A percentile compares a stretch with the other conserved stretches of the same genome.
These are phyloP conservation scores for Strigamia transsilvanica DNA, from an alignment of 2,888 invertebrate genomes.

Conservation along the genomic window DNA sequence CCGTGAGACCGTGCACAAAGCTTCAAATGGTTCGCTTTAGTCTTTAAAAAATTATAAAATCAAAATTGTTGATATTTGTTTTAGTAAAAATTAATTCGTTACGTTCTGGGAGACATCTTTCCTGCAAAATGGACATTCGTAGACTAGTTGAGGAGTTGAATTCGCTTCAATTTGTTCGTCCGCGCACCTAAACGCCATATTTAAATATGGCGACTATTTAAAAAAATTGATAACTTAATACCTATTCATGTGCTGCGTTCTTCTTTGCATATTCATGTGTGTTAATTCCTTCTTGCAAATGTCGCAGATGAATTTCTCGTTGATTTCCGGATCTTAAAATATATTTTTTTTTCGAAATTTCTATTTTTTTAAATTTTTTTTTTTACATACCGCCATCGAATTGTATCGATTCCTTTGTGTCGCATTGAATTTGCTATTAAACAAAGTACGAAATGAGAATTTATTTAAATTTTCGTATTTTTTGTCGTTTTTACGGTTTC, in stretches of 20 bases:
- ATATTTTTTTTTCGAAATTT: no score
- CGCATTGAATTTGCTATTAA: no score
- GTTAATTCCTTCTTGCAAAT: background rate
- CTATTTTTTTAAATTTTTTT: no score
- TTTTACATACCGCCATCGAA: no score
- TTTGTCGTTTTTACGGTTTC: background rate
- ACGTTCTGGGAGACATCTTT: background rate
- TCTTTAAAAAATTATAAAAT: conserved; percentile 55
- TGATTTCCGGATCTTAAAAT: no score
- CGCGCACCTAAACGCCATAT: background rate
- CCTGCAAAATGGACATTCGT: background rate
- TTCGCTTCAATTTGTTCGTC: background rate
- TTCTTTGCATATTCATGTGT: background rate
- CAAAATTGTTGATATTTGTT: background rate
- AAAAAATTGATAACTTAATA: background rate
- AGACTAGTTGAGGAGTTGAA: background rate
- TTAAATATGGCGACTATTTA: background rate
- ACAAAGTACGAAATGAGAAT: background rate
- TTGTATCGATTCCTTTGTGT: no score
- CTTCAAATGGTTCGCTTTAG: conserved; percentile 63
- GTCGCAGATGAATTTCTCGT: background rate
- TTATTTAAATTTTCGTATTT: background rate
- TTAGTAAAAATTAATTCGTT: background rate
- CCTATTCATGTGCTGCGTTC: background rate
- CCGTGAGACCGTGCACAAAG: conserved; percentile 64